Conservation (phyloP, 1,140 invertebrate species). For the Dysdera silvatica region DNA sequence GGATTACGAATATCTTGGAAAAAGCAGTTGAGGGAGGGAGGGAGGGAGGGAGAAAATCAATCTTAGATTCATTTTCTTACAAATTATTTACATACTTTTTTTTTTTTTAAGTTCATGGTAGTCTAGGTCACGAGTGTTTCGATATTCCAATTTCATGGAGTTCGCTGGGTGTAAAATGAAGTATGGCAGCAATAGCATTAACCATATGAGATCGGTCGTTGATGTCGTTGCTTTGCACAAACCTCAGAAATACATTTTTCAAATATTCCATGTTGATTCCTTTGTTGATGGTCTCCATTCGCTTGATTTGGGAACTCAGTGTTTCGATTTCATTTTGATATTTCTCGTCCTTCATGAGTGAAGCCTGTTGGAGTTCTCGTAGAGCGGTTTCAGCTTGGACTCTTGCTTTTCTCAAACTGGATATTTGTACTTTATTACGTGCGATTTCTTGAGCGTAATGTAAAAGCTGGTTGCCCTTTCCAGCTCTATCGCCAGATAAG, state of each 20-base stretch:
- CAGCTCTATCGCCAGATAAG: slow-evolving; percentile 17
- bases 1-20: too few relatives aligned
- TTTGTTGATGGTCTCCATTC: slow-evolving; percentile 65
- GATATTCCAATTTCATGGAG: too few relatives aligned
- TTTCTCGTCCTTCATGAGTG: slow-evolving; percentile 51
- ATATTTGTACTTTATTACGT: slow-evolving; percentile 68
- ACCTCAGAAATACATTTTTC: slow-evolving; percentile 81
- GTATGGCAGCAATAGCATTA: slow-evolving; percentile 75
- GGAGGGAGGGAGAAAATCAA: too few relatives aligned
- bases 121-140: too few relatives aligned
- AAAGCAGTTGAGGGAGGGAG: too few relatives aligned
- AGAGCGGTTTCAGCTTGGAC: slow-evolving; percentile 59
- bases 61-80: too few relatives aligned
- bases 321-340: slow-evolving; percentile 51
- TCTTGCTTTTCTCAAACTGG: slow-evolving; percentile 61
- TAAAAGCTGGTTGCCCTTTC: slow-evolving; percentile 56
- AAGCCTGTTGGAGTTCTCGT: slow-evolving; percentile 55
- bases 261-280: slow-evolving; percentile 80
- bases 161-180: slow-evolving; percentile 67
- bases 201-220: slow-evolving; percentile 69
- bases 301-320: slow-evolving; percentile 50
- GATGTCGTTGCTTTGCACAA: slow-evolving; percentile 60
- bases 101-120: too few relatives aligned
- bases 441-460: slow-evolving; percentile 77
- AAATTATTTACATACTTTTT: too few relatives aligned